Evolutionary conservation across 2,113 vertebrate genomes (phyloP).

Genomic region (Misgurnus anguillicaudatus): DNA sequence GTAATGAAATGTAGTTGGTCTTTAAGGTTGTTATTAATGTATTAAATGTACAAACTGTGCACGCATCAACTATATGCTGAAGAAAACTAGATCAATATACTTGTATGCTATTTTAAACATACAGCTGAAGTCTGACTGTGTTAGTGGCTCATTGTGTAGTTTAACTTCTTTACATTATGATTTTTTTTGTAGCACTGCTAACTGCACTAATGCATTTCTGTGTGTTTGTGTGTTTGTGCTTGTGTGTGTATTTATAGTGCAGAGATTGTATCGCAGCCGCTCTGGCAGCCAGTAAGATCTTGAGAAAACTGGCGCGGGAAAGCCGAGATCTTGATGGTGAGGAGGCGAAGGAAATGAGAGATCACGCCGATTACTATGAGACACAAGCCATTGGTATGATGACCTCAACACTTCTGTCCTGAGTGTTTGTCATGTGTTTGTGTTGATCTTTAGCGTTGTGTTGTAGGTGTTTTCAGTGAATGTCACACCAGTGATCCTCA

Average conservation of each 20-base stretch:
- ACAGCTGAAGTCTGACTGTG: too few species aligned
- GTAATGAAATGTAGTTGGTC: too few species aligned
- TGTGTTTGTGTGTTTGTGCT: neutral
- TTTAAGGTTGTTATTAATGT: too few species aligned
- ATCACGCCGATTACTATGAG: slow-evolving; percentile 82
- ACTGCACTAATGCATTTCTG: neutral
- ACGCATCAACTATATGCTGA: too few species aligned
- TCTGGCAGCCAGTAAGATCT: slow-evolving; percentile 89
- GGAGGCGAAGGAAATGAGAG: slow-evolving; percentile 75
- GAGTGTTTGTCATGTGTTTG: neutral
- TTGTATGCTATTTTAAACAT: too few species aligned
- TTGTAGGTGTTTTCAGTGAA: slow-evolving; percentile 83
- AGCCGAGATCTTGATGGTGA: slow-evolving; percentile 79
- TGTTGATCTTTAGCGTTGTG: neutral
- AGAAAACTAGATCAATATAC: too few species aligned
- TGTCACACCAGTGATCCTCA: slow-evolving; percentile 83
- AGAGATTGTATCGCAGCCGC: slow-evolving; percentile 83
- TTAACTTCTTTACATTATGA: too few species aligned
- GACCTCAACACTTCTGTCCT: neutral
- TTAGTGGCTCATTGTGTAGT: too few species aligned
- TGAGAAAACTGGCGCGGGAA: slow-evolving; percentile 86
- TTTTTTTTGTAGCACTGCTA: too few species aligned
- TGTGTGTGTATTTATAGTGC: slow-evolving; percentile 62
- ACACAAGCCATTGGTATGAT: slow-evolving; percentile 83
- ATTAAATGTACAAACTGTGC: too few species aligned